A percentile compares a stretch with the other conserved stretches of the same genome.
Evolutionary conservation across 2,797 vertebrate species (phyloP).

Genomic region (Limosa lapponica): DNA sequence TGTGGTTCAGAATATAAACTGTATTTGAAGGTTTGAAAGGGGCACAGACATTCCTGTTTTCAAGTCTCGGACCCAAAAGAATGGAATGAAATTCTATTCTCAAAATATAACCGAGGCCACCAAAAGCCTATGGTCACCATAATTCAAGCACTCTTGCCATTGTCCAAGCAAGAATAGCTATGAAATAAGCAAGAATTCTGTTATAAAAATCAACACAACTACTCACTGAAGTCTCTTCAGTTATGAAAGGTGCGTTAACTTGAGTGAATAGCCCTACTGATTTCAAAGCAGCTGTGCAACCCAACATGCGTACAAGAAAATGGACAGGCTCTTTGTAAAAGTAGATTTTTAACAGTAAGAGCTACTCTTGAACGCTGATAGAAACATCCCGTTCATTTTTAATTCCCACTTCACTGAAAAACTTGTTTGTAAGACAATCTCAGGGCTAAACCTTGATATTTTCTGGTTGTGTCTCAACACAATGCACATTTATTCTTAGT

Average conservation of each 20-base stretch:
- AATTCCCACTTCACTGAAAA: not conserved
- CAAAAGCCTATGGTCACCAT: not conserved
- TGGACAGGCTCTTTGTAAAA: not conserved
- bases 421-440: not conserved
- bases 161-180: not conserved
- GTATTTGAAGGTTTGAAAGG: not conserved
- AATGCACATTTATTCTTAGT: not conserved
- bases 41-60: not conserved
- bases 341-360: not conserved
- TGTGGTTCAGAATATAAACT: not conserved
- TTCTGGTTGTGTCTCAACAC: not conserved
- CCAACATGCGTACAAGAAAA: not conserved
- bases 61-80: not conserved
- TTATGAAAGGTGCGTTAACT: not conserved
- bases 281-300: not conserved
- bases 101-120: not conserved
- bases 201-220: not conserved
- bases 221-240: not conserved
- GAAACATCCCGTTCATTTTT: not conserved
- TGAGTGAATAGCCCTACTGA: not conserved
- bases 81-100: not conserved
- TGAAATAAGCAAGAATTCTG: not conserved
- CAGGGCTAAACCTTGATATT: not conserved
- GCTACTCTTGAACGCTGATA: not conserved
- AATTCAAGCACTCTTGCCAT: not conserved